Conservation (phyloP, 2,113 vertebrate species). For the Gallinago jamesoni region DNA sequence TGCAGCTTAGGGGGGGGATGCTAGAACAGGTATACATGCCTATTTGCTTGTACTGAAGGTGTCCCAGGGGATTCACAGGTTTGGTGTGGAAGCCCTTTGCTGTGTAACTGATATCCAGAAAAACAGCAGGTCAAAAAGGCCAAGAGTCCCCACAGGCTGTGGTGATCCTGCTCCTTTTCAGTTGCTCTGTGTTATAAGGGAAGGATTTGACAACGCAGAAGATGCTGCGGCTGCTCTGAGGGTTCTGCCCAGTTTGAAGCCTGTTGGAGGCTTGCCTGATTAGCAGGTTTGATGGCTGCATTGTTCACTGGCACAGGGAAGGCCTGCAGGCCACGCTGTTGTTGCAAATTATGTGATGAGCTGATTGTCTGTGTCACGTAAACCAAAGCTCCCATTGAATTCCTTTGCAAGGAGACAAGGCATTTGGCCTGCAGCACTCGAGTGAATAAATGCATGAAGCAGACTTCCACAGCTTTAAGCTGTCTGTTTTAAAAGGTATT, state of each 20-base stretch:
- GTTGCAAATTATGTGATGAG: not conserved
- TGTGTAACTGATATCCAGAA: not conserved
- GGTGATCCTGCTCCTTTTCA: not conserved
- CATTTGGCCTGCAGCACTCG: not conserved
- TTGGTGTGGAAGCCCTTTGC: not conserved
- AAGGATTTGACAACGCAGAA: not conserved
- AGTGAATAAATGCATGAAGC: not conserved
- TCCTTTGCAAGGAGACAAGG: not conserved
- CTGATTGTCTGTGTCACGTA: not conserved
- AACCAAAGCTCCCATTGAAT: not conserved
- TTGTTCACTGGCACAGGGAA: not conserved
- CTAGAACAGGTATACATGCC: not conserved
- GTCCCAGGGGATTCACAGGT: not conserved
- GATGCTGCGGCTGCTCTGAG: not conserved
- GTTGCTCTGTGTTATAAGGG: too few relatives aligned
- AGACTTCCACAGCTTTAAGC: not conserved
- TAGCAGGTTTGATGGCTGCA: not conserved
- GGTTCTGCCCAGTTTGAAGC: not conserved
- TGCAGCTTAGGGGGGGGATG: not conserved
- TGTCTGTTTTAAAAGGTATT: not conserved
- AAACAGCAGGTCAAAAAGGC: not conserved
- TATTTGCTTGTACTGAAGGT: not conserved
- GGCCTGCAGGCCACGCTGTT: not conserved
- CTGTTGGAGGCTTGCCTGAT: not conserved
- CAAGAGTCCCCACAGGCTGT: not conserved